Evolutionary conservation across 2,888 invertebrate species (phyloP), one percentile per base, ranked within the genome.

Genomic region (Drosophila lutescens): DNA sequence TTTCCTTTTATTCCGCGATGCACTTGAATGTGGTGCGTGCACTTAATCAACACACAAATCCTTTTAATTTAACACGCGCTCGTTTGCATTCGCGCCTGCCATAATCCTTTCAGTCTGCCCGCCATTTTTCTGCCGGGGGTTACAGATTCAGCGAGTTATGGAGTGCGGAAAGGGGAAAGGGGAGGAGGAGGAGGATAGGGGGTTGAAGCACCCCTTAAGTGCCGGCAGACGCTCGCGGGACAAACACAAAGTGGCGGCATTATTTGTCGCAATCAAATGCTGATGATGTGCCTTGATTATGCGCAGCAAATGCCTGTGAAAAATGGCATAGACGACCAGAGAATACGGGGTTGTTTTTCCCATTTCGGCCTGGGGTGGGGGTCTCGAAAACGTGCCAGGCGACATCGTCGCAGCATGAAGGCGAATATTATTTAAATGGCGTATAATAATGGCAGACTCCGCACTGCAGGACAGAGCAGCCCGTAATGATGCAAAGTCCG

Each of bases 241-340:
- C 78, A 79, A 89, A 80, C 90, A 80, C 90, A 90, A 90, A 90
- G 90, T 87, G 84, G 89, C 87, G 80, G 90, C 90, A 90, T 90
- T 90, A 90, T 91, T 91, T 91, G 91, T 90, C 89, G 91, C 91
- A 90, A 90, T 91, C 91, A 91, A 91, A 89, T 79, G 81, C 85
- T 90, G 91, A 90, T 90, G 90, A 90, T 90, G 88, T 87, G 85
- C 89, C 80, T 76, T 89, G 90, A 90, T 90, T 89, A 89, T 83
- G 75, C 76, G 76, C 68, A 53, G 60, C 65, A 49, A 40, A 65
- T 49, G 87, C 79, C 76, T 84, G 82, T 85, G 85, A 85, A 86
- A 81, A 76, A 68, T 80, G 79, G 67, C 78, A 73, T 50, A 70
- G 72, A 66, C 57, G 58, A n/a, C 15, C 46, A 17, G 32, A 17